Base-by-base conservation (phyloP, 2,888 invertebrate species). In the Perithous albicinctus region DNA sequence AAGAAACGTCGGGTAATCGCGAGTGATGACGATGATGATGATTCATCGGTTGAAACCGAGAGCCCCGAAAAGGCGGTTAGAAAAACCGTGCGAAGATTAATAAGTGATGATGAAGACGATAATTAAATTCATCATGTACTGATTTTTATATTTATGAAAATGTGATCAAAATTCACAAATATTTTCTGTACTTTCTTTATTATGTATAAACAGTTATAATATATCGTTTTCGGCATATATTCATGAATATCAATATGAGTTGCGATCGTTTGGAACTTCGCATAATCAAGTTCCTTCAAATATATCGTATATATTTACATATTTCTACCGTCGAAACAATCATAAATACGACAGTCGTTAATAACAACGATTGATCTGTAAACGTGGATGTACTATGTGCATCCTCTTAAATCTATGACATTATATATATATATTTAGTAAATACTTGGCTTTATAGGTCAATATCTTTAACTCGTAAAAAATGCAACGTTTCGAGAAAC, bases 1-100 rank as follows among this genome's bases (percentile, higher is more conserved):
- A 92, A 92, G 74, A 92, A 89, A 85, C 91, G 92, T 59, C 90
- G 92, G 26, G 67, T 92, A 20, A 75, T 92, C 32, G 87, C 90
- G 63, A 91, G 91, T 84, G 92, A 92, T 59, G 91, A 92, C 18
- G 92, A 92, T 67, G 85, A 85, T 4, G 87, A 82, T 41, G 32
- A 59, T 7, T 32, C 59, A 15, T 8, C 59, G 2, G 6, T 1
- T 1, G 20, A 38, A 0, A 23, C 20, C 12, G 41, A 35, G 10
- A 23, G 6, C 10, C 18, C 7, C 2, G 20, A 20, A 35, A 38
- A 23, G 6, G 7, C 20, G 4, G n/a, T 12, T 4, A 38, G n/a
- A 12, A 63, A 38, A 12, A 2, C 20, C 20, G n/a, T 18, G 23
- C 38, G 23, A 23, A 41, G 63, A 41, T 12, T 63, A 35, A 18